Base-by-base conservation (phyloP, 2,888 invertebrate species). In the Xestia xanthographa region DNA sequence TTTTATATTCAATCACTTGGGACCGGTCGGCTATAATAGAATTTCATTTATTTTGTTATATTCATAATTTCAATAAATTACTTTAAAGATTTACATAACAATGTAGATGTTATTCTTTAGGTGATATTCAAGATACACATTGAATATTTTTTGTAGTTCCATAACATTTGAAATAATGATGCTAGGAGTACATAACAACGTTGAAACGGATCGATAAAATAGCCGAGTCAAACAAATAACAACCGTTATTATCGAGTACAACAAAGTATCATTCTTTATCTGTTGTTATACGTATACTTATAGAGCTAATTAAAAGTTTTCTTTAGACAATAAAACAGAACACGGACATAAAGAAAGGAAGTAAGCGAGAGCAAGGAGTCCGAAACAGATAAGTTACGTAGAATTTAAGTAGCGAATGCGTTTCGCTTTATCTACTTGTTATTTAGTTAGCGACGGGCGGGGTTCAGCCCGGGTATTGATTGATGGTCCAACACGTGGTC, bases 391-490 rank as follows among this genome's bases (percentile, higher is more conserved):
- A 89, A 90, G 87, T 91, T 90, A 77, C 77, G 87, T 89, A 87
- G 89, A 91, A 92, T 91, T 91, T 88, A 90, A 91, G 91, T 90
- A 90, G 89, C 87, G 86, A 92, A 92, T 93, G 91, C 91, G 90
- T 91, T 93, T 92, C 87, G 87, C 89, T 91, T 91, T 92, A 92
- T 92, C 92, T 92, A 89, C 84, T 89, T 91, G 92, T 93, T 93
- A 92, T 93, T 93, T 93, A 92, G 92, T 93, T 92, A 91, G 91
- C 80, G 85, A 85, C 80, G 77, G 87, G 87, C 71, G 86, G 80
- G 84, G 85, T 80, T 26, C 56, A 86, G 86, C 74, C 87, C 83
- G 85, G 86, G 91, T 94, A 94, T 94, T 94, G 94, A 94, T 93
- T 94, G 93, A 94, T 92, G 88, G 90, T 82, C 89, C 88, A 87